phyloP scores from a whole-genome alignment of 2,888 invertebrate genomes.

The Harpalus rufipes region DNA sequence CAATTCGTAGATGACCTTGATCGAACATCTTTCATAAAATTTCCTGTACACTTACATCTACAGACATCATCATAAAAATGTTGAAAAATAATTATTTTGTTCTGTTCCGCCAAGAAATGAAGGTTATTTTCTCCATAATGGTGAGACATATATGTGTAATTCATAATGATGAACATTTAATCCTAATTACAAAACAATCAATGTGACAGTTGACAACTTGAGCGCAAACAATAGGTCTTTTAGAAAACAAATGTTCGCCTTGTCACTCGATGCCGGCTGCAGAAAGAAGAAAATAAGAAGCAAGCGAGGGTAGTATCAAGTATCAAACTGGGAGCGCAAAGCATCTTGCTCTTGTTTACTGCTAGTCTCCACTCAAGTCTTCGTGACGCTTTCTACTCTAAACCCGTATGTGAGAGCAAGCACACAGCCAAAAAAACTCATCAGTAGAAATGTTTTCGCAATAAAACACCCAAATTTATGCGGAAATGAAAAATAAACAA shows the following conservation, averaged over 20 bases:
- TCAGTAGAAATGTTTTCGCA: constrained; percentile 10
- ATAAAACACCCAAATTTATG: constrained; percentile 23
- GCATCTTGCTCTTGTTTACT: constrained; percentile 23
- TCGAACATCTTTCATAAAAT: too few species aligned
- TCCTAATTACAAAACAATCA: constrained; percentile 41
- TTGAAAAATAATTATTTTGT: too few species aligned
- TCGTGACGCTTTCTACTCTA: neutral
- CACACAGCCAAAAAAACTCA: constrained; percentile 11
- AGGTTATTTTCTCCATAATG: neutral
- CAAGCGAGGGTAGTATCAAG: constrained; percentile 47
- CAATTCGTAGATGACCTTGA: too few species aligned
- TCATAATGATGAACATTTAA: neutral
- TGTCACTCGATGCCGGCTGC: constrained; percentile 26
- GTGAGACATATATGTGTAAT: neutral
- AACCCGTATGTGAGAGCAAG: constrained; percentile 2
- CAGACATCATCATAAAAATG: too few species aligned
- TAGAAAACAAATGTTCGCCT: constrained; percentile 31
- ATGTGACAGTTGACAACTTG: constrained; percentile 37
- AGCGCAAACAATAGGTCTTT: constrained; percentile 37
- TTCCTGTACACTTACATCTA: too few species aligned
- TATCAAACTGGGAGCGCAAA: constrained; percentile 23
- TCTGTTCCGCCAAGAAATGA: too few species aligned
- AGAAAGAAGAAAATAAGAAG: constrained; percentile 36
- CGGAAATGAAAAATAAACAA: constrained; percentile 40
- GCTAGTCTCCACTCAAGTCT: neutral